These are phyloP conservation scores for Stegophylla sp. DNA, from an alignment of 2,888 invertebrate genomes.

Conservation along the genomic window DNA sequence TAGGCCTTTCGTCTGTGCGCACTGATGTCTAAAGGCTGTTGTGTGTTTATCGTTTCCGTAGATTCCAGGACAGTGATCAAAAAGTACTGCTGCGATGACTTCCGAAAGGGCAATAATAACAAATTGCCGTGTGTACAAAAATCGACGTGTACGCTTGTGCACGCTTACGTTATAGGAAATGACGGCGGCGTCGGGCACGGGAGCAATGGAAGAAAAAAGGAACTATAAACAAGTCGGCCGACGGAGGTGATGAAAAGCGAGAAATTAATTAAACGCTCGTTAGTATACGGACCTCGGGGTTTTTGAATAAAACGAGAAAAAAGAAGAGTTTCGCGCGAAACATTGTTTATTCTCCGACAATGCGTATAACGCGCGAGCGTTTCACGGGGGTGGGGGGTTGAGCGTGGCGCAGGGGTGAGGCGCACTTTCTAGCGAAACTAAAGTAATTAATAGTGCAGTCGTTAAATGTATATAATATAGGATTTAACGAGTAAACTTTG, in stretches of 20 bases:
- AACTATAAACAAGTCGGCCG: slow-evolving; percentile 21
- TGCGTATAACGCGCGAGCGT: slow-evolving; percentile 34
- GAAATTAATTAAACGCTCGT: slow-evolving; percentile 59
- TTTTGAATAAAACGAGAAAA: slow-evolving; percentile 47
- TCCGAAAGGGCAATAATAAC: no score
- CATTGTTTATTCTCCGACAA: slow-evolving; percentile 58
- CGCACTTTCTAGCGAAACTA: slow-evolving; percentile 55
- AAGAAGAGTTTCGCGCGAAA: slow-evolving; percentile 49
- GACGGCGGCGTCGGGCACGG: not conserved
- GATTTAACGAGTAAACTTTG: slow-evolving; percentile 58
- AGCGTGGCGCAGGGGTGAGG: no score
- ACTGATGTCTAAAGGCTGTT: no score
- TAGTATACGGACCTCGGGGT: slow-evolving; percentile 39
- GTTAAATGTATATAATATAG: slow-evolving; percentile 55
- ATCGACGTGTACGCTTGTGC: not conserved
- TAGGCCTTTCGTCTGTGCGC: no score
- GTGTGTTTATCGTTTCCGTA: no score
- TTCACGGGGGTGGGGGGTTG: not conserved
- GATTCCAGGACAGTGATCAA: no score
- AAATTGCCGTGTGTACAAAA: no score
- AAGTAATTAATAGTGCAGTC: slow-evolving; percentile 59
- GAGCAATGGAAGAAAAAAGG: not conserved
- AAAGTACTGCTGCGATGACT: no score
- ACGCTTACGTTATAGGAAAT: no score
- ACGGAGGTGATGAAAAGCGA: slow-evolving; percentile 48